Base-by-base conservation (phyloP, 2,888 invertebrate species). In the Abrostola tripartita region DNA sequence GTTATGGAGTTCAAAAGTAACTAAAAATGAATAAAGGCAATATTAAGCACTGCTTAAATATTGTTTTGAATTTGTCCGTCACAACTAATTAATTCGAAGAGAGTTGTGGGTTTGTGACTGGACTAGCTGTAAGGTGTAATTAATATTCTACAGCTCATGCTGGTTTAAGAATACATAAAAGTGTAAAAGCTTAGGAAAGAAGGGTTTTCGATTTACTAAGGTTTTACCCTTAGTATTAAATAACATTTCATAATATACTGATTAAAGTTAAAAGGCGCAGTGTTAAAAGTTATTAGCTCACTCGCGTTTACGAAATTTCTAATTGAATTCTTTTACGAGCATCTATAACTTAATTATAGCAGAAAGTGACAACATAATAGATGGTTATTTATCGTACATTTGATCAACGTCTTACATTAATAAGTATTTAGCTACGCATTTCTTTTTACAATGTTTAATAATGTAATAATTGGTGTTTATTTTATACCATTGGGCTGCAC, bases 151-250 rank as follows among this genome's bases (percentile, higher is more conserved):
- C 24, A n/a, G 11, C 11, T 36, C 36, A 10, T 53, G n/a, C 52
- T 49, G 6, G 14, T 14, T n/a, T 37, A 59, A 37, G 76, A 81
- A 74, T 50, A 64, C 79, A 6, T 79, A 73, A 6, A 71, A 74
- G 71, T 75, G 73, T 68, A 44, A 52, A 56, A 52, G 52, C 49
- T 59, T 61, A 40, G 37, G 49, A 51, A 56, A 52, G 38, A 58
- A 55, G 36, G 35, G 49, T 68, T 53, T 61, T 60, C 37, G 49
- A 56, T 62, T 49, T 36, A 11, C 5, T 50, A 12, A 42, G n/a
- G 12, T 7, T 47, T 10, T 11, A 4, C n/a, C 41, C 65, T 51
- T 42, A 37, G 7, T 6, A 24, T 24, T 24, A 24, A 24, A 24
- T 24, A 24, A 24, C 24, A 24, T 24, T 24, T 24, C 24, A 24